A percentile compares a stretch with the other conserved stretches of the same genome.
These are phyloP conservation scores for Synergus gifuensis DNA, from an alignment of 2,888 invertebrate genomes.

Conservation along the genomic window DNA sequence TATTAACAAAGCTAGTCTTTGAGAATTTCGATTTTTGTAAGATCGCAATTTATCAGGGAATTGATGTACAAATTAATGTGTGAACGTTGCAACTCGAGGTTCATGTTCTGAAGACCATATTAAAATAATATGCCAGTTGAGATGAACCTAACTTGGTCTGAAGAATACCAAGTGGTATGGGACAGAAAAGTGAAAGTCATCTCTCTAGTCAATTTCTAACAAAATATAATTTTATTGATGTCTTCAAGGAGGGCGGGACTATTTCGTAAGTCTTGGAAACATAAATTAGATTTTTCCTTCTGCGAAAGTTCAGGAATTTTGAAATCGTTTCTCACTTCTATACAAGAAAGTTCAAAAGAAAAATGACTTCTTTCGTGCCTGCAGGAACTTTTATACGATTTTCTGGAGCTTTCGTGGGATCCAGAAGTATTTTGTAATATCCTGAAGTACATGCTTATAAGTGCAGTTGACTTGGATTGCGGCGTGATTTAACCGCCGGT, in stretches of 20 bases:
- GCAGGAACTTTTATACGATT: not conserved
- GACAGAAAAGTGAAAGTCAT: slow-evolving; percentile 31
- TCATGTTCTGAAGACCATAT: not conserved
- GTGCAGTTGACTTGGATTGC: slow-evolving; percentile 13
- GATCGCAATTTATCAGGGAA: not conserved
- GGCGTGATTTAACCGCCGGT: slow-evolving; percentile 36
- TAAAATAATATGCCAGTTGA: slow-evolving; percentile 8
- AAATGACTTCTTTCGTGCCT: not conserved
- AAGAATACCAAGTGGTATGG: not conserved
- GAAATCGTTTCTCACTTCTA: not conserved
- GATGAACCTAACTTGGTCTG: slow-evolving; percentile 13
- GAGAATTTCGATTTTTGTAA: not conserved
- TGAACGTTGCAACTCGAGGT: not conserved
- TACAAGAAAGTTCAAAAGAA: not conserved
- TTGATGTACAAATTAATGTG: not conserved
- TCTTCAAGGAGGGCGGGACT: not conserved
- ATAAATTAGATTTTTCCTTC: slow-evolving; percentile 2
- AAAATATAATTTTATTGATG: slow-evolving; percentile 26
- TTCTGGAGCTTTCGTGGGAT: not conserved
- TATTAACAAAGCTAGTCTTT: not conserved
- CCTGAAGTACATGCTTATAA: slow-evolving; percentile 1
- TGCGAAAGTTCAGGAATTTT: slow-evolving; percentile 2
- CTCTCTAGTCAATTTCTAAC: slow-evolving; percentile 24
- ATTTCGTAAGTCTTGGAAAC: slow-evolving; percentile 27
- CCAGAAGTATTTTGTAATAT: not conserved